Conservation (phyloP, 2,113 vertebrate genomes). For the Diphyllodes magnificus region DNA sequence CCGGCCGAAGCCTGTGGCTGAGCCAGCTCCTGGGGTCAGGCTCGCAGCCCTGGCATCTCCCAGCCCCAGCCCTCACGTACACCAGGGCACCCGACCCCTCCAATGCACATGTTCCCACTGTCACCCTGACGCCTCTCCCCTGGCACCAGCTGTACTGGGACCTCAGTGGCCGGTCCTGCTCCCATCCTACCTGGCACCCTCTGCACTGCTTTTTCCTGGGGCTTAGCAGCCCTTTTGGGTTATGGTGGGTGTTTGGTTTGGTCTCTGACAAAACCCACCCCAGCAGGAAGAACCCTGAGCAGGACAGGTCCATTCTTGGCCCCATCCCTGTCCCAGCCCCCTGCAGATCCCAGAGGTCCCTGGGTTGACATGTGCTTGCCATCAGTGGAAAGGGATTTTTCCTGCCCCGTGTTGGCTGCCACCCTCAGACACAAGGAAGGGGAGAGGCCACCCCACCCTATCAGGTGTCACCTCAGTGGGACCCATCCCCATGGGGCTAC, state of each 20-base stretch:
- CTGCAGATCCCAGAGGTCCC: neutral
- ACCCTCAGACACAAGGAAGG: neutral
- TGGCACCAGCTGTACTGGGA: neutral
- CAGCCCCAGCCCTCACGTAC: neutral
- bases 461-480: neutral
- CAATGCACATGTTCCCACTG: rapidly evolving
- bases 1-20: neutral
- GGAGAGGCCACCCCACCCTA: neutral
- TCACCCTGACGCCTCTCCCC: neutral
- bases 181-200: neutral
- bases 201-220: neutral
- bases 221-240: neutral
- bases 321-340: neutral
- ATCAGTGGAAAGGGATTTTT: neutral
- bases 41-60: neutral
- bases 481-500: neutral
- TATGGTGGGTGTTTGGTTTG: neutral
- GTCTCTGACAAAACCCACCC: neutral
- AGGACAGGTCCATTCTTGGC: neutral
- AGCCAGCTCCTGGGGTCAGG: neutral
- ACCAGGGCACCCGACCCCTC: neutral
- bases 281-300: neutral
- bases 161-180: rapidly evolving
- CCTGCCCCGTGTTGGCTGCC: neutral
- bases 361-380: neutral